These are phyloP conservation scores for Cossypha polioptera DNA, from an alignment of 2,797 vertebrate species.

Conservation along the genomic window DNA sequence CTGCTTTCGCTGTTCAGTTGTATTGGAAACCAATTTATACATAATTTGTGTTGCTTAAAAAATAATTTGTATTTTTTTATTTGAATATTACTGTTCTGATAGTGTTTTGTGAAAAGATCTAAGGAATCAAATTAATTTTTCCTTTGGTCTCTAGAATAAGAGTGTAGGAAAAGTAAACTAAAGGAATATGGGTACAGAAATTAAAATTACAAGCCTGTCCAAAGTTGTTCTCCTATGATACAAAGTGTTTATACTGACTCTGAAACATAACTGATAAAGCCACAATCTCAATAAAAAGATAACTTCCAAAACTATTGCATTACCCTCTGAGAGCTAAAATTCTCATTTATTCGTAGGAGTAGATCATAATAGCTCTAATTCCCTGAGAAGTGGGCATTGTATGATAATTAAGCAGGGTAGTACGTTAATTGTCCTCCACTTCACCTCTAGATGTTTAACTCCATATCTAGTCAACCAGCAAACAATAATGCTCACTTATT, in stretches of 20 bases:
- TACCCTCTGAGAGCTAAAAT: conserved; percentile 67
- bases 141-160: conserved; percentile 2
- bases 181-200: conserved; percentile 16
- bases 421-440: conserved; percentile 72
- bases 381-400: conserved; percentile 72
- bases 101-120: not conserved
- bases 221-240: conserved; percentile 37
- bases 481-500: conserved; percentile 61
- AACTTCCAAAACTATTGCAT: conserved; percentile 69
- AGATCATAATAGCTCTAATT: conserved; percentile 70
- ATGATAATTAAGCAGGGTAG: conserved; percentile 66
- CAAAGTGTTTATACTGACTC: conserved; percentile 54
- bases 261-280: conserved; percentile 66
- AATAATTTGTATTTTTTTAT: not conserved
- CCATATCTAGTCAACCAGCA: conserved; percentile 69
- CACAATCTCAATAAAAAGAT: conserved; percentile 70
- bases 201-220: conserved; percentile 24
- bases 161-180: not conserved
- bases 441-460: conserved; percentile 75
- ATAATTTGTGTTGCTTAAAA: not conserved
- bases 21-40: not conserved
- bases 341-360: conserved; percentile 65
- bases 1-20: not conserved
- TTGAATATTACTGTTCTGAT: not conserved
- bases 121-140: conserved; percentile 22